Evolutionary conservation across 92 coral and sea anemone genomes (phyloP), one percentile per base, ranked within the genome.

Genomic region (Plumapathes pennacea): DNA sequence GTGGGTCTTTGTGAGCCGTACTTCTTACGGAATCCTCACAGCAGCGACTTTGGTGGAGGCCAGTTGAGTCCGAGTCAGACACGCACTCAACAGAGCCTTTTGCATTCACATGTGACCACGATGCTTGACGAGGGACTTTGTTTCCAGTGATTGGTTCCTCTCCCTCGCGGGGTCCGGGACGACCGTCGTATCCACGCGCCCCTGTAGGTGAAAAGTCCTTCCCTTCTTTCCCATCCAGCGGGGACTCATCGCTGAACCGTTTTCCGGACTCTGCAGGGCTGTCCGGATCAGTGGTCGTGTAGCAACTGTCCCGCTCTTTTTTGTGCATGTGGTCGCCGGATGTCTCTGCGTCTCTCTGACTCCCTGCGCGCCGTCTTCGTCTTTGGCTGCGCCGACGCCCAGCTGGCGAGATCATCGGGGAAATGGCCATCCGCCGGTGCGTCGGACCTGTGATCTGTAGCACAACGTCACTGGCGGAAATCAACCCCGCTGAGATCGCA

Each of bases 351-450:
- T 19, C 15, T 4, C 67, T 64, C 36, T 69, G 68, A 33, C 54
- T 77, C 18, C 72, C 78, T 12, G 67, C 69, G 38, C 66, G 36
- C 38, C 85, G 62, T 32, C 78, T 76, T 38, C 68, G 64, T 26
- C 75, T 74, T 43, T 80, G 85, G 54, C 86, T 77, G 0, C 54
- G 30, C 24, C 83, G 54, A 32, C 73, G 79, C 3, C 64, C 32
- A 38, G 90, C 89, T 28, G 92, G 87, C 24, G 90, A 60, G 21
- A 83, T 71, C 7, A 74, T 80, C 38, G 97, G 97, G 14, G 99
- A 84, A 29, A 94, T 81, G 15, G 99, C 99, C 99, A 94, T 94
- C 25, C 99, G 70, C 25, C 99, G 80, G 17, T 92, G 87, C 30
- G 63, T 57, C 2, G 88, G 89, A 12, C 96, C 91, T 1, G 96